phyloP scores from a whole-genome alignment of 2,888 invertebrate species.

The Drosophila fungiperda region DNA sequence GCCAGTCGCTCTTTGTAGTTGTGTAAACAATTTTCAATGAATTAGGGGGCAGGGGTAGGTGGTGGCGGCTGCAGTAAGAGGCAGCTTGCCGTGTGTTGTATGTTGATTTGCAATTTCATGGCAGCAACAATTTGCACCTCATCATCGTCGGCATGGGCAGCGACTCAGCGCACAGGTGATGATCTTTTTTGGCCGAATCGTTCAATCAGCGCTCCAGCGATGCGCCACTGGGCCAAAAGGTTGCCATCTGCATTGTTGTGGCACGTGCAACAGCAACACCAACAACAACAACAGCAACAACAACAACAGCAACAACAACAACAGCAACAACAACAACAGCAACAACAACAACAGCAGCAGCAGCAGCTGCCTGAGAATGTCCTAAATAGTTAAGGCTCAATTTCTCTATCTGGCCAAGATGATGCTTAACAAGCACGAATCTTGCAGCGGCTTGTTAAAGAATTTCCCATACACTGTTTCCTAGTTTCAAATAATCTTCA shows the following conservation, averaged over 20 bases:
- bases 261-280: constrained; percentile 66
- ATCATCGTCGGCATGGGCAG: constrained; percentile 56
- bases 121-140: constrained; percentile 80
- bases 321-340: constrained; percentile 20
- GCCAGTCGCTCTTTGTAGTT: constrained; percentile 43
- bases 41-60: constrained; percentile 52
- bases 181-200: constrained; percentile 68
- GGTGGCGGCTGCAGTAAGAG: constrained; percentile 4
- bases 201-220: constrained; percentile 67
- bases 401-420: constrained; percentile 51
- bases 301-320: constrained; percentile 11
- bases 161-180: constrained; percentile 52
- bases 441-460: constrained; percentile 1
- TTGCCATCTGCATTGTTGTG: constrained; percentile 49
- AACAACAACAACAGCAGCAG: constrained; percentile 9
- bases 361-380: constrained; percentile 53
- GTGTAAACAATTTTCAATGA: constrained; percentile 80
- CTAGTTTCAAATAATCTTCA: background rate
- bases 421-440: constrained; percentile 12
- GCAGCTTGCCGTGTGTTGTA: constrained; percentile 4
- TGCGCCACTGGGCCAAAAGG: constrained; percentile 51
- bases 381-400: constrained; percentile 61
- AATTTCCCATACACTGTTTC: background rate
- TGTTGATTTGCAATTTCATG: constrained; percentile 80
- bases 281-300: constrained; percentile 15